Evolutionary conservation across 2,797 vertebrate species (phyloP), one percentile per base, ranked within the genome.

Genomic region (Manis pentadactyla): DNA sequence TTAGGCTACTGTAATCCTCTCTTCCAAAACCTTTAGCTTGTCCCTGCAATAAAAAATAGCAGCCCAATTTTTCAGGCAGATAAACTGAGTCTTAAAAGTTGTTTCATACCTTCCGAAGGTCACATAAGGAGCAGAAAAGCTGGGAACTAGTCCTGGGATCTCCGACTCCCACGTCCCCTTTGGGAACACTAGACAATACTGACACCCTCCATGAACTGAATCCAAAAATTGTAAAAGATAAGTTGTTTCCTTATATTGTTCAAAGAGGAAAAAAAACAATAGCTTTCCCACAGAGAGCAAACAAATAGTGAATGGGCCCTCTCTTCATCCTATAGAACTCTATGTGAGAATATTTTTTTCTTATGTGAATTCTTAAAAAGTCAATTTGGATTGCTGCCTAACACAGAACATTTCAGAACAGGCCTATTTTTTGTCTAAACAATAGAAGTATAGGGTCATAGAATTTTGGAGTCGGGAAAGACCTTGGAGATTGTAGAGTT

Each of bases 101-200:
- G 19, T 63, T 42, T 1, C 21, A 3, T 75, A 42, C 61, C 64
- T 85, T 85, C 87, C 42, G 51, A 92, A 97, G 97, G 95, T 97
- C 96, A 98, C 71, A 73, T 25, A 95, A 95, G 94, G 90, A 96
- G 68, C 90, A 96, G 68, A 91, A 87, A 94, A 96, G 75, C 97
- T 98, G 97, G 98, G 98, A 97, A 98, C 93, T 13, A 95, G 93
- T 82, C 84, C 61, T 96, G 73, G 85, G 96, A 96, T 97, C 93
- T 95, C 86, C 91, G 94, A 96, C 95, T 98, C 98, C 96, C 97
- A 98, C 96, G 29, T 97, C 82, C 94, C 96, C 95, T 39, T 64
- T 92, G 98, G 96, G 98, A 96, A 95, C 96, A 77, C 96, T 27
- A 83, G 98, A 98, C 98, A 98, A 98, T 98, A 97, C 97, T 90